These are phyloP conservation scores for Epicampocera succincta DNA, from an alignment of 2,888 invertebrate species.

Conservation along the genomic window DNA sequence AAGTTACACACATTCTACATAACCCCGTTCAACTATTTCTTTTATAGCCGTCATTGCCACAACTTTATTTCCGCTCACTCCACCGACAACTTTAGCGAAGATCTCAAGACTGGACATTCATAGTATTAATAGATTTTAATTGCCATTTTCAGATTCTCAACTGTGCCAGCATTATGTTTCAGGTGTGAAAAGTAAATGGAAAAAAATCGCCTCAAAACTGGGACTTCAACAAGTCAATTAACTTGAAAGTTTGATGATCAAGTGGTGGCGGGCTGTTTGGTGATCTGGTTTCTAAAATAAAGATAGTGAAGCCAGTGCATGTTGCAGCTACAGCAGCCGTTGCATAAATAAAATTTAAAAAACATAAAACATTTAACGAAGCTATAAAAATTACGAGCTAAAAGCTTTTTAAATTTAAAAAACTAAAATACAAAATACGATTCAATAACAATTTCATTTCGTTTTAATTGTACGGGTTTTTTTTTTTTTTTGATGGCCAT, in stretches of 20 bases:
- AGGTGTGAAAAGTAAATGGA: conserved; percentile 48
- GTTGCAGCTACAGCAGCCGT: conserved; percentile 43
- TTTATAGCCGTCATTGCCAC: no score
- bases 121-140: no score
- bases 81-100: no score
- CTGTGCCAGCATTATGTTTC: conserved; percentile 8
- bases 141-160: no score
- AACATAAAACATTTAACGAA: conserved; percentile 66
- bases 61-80: no score
- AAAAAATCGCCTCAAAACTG: not conserved
- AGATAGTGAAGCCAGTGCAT: conserved; percentile 7
- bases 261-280: not conserved
- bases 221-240: conserved; percentile 50
- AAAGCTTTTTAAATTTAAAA: conserved; percentile 62
- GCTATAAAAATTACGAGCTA: conserved; percentile 64
- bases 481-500: conserved; percentile 21
- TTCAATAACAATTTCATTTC: conserved; percentile 51
- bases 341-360: conserved; percentile 54
- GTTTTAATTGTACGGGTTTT: conserved; percentile 45
- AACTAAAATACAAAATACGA: not conserved
- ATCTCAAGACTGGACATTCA: no score
- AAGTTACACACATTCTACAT: no score
- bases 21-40: no score
- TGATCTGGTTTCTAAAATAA: not conserved
- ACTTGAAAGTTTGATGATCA: conserved; percentile 40